These are phyloP conservation scores for Cossypha caffra DNA, from an alignment of 2,797 vertebrate genomes.

Conservation along the genomic window DNA sequence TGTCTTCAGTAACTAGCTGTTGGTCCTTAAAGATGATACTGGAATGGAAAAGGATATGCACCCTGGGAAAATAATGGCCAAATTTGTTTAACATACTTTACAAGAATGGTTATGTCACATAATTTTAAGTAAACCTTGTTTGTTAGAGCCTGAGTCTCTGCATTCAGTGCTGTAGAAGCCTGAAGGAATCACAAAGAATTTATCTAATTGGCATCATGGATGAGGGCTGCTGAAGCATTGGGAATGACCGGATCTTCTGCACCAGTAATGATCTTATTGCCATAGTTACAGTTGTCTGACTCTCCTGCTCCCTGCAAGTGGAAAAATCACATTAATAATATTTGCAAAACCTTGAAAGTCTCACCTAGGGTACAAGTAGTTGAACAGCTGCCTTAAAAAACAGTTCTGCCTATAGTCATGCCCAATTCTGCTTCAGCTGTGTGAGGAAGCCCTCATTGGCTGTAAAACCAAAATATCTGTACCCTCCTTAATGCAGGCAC, in stretches of 20 bases:
- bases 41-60: background rate
- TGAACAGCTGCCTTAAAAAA: background rate
- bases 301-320: background rate
- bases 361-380: background rate
- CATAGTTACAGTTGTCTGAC: background rate
- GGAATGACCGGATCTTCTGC: background rate
- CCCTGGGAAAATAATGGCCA: background rate
- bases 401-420: background rate
- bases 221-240: background rate
- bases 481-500: background rate
- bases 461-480: background rate
- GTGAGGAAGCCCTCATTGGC: background rate
- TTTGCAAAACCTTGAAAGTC: background rate
- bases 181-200: slow-evolving; percentile 1
- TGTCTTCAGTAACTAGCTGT: background rate
- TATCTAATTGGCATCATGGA: slow-evolving; percentile 9
- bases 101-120: background rate
- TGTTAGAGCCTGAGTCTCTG: background rate
- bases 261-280: background rate
- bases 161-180: background rate
- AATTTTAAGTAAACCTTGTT: slow-evolving; percentile 5
- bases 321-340: background rate
- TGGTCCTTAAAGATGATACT: background rate
- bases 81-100: slow-evolving; percentile 21
- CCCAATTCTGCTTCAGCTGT: background rate